These are phyloP conservation scores for Heliothis virescens DNA, from an alignment of 1,140 invertebrate genomes.

Conservation along the genomic window DNA sequence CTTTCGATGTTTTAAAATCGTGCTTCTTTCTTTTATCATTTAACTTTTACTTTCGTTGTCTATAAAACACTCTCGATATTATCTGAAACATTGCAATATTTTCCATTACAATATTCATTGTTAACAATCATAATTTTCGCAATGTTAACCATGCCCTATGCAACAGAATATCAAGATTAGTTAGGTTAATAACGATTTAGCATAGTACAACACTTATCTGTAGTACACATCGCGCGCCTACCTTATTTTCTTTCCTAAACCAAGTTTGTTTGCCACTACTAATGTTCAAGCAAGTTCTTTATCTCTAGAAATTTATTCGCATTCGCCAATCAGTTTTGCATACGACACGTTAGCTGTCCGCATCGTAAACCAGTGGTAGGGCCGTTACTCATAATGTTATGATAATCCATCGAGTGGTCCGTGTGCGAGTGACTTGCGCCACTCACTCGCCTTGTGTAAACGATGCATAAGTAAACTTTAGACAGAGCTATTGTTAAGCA, in stretches of 20 bases:
- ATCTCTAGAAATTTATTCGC: conserved; percentile 48
- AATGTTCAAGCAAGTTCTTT: conserved; percentile 49
- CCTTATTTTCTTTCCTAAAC: conserved; percentile 47
- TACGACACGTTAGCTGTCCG: conserved; percentile 47
- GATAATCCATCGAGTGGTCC: conserved; percentile 50
- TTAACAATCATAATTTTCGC: conserved; percentile 24
- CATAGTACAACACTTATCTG: conserved; percentile 40
- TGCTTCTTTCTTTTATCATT: no score
- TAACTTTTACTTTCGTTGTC: no score
- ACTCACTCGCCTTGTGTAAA: conserved; percentile 52
- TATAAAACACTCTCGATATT: not conserved
- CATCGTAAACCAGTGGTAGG: conserved; percentile 51
- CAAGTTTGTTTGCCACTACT: conserved; percentile 45
- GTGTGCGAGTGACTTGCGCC: conserved; percentile 52
- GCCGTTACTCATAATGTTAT: conserved; percentile 52
- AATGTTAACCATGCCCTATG: conserved; percentile 18
- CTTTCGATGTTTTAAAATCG: no score
- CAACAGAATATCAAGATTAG: conserved; percentile 43
- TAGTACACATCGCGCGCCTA: conserved; percentile 26
- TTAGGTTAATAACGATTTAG: conserved; percentile 45
- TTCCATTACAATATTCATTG: not conserved
- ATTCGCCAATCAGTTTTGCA: conserved; percentile 49
- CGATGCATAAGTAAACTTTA: conserved; percentile 41
- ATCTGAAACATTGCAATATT: not conserved
- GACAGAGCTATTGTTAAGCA: conserved; percentile 37